phyloP scores from a whole-genome alignment of 2,113 vertebrate genomes.

The Ardeotis arabs region DNA sequence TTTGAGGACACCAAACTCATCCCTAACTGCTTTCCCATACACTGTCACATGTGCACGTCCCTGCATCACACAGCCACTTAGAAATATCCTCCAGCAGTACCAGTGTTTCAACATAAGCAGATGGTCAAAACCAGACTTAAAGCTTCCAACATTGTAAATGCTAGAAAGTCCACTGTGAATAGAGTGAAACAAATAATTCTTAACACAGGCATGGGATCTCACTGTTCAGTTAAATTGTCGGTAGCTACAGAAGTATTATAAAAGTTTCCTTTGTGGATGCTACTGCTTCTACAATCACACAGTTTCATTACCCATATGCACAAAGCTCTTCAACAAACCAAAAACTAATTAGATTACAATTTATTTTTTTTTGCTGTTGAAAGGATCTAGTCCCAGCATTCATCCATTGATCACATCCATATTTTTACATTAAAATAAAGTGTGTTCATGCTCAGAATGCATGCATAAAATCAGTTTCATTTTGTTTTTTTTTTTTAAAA shows the following conservation, averaged over 20 bases:
- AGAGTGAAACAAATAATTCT: not conserved
- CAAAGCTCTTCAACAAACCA: not conserved
- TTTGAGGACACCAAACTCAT: not conserved
- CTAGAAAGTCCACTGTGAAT: not conserved
- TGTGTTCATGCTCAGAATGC: not conserved
- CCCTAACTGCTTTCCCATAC: not conserved
- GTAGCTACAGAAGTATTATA: not conserved
- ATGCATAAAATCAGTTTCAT: not conserved
- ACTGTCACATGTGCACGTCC: not conserved
- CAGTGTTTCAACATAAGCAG: not conserved
- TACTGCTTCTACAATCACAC: not conserved
- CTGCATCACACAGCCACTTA: not conserved
- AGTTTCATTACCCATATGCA: not conserved
- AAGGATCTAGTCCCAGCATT: not conserved
- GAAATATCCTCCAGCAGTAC: not conserved
- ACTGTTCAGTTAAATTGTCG: not conserved
- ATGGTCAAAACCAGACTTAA: not conserved
- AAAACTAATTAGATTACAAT: not conserved
- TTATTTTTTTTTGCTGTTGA: not conserved
- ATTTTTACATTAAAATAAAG: not conserved
- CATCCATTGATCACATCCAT: not conserved
- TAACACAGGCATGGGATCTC: not conserved
- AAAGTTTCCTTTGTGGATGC: not conserved
- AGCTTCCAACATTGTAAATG: not conserved
- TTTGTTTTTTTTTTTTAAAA: not conserved